Percentiles rank a stretch among this genome's conserved stretches.
Evolutionary conservation across 2,113 vertebrate species (phyloP).

Genomic region (Brachyhypopomus gauderio): DNA sequence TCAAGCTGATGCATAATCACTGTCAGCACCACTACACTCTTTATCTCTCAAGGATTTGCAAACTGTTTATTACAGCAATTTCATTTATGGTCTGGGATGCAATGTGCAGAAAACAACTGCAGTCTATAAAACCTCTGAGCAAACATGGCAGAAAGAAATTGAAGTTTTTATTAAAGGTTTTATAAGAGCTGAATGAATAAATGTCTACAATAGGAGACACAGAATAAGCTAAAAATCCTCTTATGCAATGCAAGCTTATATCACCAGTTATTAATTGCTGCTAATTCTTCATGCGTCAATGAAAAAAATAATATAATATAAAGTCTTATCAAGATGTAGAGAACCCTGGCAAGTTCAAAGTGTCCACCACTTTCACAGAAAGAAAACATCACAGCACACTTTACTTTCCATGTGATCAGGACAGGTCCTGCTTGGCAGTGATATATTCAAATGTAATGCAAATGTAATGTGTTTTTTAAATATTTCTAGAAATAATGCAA

Average conservation of each 20-base stretch:
- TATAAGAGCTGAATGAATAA: background rate
- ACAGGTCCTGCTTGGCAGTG: background rate
- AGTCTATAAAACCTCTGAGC: background rate
- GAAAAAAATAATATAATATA: too few species aligned
- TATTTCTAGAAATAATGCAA: background rate
- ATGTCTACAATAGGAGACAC: too few species aligned
- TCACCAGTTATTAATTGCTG: background rate
- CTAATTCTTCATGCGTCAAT: too few species aligned
- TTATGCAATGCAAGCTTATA: background rate
- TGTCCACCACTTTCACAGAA: background rate
- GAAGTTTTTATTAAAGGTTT: background rate
- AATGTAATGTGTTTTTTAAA: too few species aligned
- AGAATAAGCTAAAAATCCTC: background rate
- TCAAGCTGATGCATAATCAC: constrained; percentile 31
- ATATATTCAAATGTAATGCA: background rate
- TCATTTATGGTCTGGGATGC: constrained; percentile 6
- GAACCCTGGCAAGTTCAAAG: background rate
- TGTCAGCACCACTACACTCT: constrained; percentile 17
- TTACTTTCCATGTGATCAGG: background rate
- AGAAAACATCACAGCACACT: background rate
- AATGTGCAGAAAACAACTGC: background rate
- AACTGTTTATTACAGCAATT: constrained; percentile 20
- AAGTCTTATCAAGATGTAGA: background rate
- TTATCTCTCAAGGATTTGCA: constrained; percentile 14
- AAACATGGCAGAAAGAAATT: background rate